Percentiles rank a stretch among this genome's conserved stretches.
phyloP scores from a whole-genome alignment of 2,888 invertebrate genomes.

The Nysson spinosus region DNA sequence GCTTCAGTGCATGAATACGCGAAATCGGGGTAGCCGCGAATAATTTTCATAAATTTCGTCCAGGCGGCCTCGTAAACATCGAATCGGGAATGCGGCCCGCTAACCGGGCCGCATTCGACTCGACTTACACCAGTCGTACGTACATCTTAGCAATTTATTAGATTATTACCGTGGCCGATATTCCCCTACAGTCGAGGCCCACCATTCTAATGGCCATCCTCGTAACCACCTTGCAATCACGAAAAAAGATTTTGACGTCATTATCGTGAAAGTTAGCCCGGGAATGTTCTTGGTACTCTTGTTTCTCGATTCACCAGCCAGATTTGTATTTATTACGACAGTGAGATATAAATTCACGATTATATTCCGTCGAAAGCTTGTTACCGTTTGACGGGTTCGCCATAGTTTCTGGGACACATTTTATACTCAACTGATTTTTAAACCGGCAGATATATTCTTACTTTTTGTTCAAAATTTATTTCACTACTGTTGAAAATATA shows the following conservation, averaged over 20 bases:
- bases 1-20: constrained; percentile 58
- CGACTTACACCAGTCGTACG: constrained; percentile 14
- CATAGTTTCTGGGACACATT: no score
- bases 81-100: constrained; percentile 50
- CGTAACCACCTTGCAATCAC: background rate
- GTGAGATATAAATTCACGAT: constrained; percentile 3
- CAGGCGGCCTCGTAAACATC: constrained; percentile 65
- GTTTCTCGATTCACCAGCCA: background rate
- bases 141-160: constrained; percentile 64
- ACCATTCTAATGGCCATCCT: constrained; percentile 24
- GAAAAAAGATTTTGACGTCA: constrained; percentile 22
- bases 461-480: no score
- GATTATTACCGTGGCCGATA: constrained; percentile 61
- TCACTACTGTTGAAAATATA: no score
- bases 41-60: constrained; percentile 75
- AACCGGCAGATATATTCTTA: no score
- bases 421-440: no score
- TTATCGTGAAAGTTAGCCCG: constrained; percentile 16
- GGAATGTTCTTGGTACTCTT: background rate
- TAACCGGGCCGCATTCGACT: constrained; percentile 23
- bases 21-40: constrained; percentile 66
- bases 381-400: constrained; percentile 4
- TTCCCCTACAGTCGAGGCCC: background rate
- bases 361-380: no score
- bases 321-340: constrained; percentile 19